Evolutionary conservation across 2,888 invertebrate species (phyloP).

Genomic region (Noctua janthina): DNA sequence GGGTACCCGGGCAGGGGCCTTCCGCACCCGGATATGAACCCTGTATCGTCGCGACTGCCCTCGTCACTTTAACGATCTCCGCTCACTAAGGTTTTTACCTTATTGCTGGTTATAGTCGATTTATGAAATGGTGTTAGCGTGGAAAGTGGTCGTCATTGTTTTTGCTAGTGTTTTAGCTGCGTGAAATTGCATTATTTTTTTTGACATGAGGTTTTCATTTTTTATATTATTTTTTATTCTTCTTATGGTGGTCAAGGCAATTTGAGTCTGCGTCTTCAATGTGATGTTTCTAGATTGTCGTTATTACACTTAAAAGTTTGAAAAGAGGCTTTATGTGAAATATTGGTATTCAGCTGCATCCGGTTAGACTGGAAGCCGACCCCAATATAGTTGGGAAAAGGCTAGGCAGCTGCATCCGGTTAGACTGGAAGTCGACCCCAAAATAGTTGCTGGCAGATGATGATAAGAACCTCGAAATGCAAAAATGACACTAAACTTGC

Average conservation of each 20-base stretch:
- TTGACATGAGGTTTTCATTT: background rate
- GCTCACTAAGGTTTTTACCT: slow-evolving; percentile 66
- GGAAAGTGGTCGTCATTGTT: slow-evolving; percentile 34
- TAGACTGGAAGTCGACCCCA: too few species aligned
- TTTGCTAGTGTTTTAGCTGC: slow-evolving; percentile 1
- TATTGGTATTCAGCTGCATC: too few species aligned
- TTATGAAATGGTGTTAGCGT: slow-evolving; percentile 28
- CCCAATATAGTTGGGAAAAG: too few species aligned
- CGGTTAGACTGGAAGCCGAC: too few species aligned
- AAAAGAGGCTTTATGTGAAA: too few species aligned
- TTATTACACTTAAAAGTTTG: too few species aligned
- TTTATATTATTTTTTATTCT: background rate
- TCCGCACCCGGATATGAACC: slow-evolving; percentile 78
- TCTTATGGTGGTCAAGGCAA: background rate
- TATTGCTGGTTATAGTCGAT: slow-evolving; percentile 37
- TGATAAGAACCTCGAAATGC: too few species aligned
- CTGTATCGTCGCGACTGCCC: slow-evolving; percentile 77
- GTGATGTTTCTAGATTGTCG: background rate
- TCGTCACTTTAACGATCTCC: slow-evolving; percentile 69
- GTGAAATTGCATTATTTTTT: background rate
- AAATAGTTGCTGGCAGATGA: too few species aligned
- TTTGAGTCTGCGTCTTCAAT: background rate
- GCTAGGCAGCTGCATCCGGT: too few species aligned
- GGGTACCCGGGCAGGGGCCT: slow-evolving; percentile 72
- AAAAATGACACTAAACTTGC: too few species aligned